Evolutionary conservation across 2,797 vertebrate genomes (phyloP).

Genomic region (Pelodytes ibericus): DNA sequence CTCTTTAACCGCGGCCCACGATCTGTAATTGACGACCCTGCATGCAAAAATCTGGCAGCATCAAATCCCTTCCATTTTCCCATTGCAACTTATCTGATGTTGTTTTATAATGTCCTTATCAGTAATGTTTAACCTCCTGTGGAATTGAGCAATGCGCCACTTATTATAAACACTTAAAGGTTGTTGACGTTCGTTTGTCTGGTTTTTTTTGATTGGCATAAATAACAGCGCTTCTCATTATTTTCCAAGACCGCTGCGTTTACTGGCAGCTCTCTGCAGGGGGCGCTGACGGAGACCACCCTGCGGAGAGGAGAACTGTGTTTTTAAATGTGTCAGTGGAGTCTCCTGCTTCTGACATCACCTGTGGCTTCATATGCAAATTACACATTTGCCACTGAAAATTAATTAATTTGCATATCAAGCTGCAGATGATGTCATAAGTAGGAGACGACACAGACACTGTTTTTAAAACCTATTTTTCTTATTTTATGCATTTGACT

Average conservation of each 20-base stretch:
- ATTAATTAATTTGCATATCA: too few relatives aligned
- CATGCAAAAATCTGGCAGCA: not conserved
- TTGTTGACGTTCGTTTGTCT: not conserved
- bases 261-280: not conserved
- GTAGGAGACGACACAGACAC: too few relatives aligned
- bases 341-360: too few relatives aligned
- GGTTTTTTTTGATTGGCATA: constrained; percentile 35
- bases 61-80: not conserved
- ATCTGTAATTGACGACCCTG: not conserved
- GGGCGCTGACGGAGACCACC: not conserved
- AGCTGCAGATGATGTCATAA: too few relatives aligned
- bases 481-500: too few relatives aligned
- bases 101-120: not conserved
- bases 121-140: not conserved
- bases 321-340: too few relatives aligned
- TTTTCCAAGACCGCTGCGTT: not conserved
- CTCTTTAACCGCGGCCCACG: not conserved
- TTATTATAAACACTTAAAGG: not conserved
- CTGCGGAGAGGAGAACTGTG: too few relatives aligned
- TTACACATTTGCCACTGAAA: too few relatives aligned
- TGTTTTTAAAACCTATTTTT: too few relatives aligned
- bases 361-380: too few relatives aligned
- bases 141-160: not conserved
- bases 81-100: not conserved
- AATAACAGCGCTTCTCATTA: not conserved